Evolutionary conservation across 2,797 vertebrate species (phyloP), one percentile per base, ranked within the genome.

Genomic region (Chaenodraco wilsoni): DNA sequence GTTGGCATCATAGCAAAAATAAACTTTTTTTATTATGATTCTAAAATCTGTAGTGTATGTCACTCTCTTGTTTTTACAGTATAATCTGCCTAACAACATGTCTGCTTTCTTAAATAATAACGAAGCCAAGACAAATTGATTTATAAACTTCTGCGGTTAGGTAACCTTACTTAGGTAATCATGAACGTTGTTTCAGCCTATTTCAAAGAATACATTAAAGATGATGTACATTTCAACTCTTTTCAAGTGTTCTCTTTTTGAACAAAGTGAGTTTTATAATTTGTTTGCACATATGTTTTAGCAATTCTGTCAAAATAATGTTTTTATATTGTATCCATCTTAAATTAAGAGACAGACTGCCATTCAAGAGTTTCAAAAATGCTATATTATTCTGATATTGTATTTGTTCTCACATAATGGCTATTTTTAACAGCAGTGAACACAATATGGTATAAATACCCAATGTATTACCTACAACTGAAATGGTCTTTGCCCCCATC

Each of bases 1-100:
- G 11, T 3, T 27, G 23, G 3, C 1, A 1, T 51, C 3, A 16
- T 5, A n/a, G 7, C 0, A 65, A 45, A 17, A 0, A 52, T 1
- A 27, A 44, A 16, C 14, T 31, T 77, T 78, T 69, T 69, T 51
- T 13, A 59, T 21, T 41, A 14, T 62, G 46, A 50, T 64, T 33
- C 0, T 16, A 8, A 16, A 41, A 33, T 33, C 23, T 27, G 17
- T 55, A 6, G 37, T 33, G 13, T 55, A 46, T 54, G 52, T 61
- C 45, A 4, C 16, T 13, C 0, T 72, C 10, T 31, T 72, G 16
- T 72, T 16, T 33, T 7, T 33, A 41, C 7, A 14, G n/a, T 1
- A 19, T 17, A 37, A 1, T 51, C 31, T 65, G 45, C 51, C n/a
- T n/a, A 21, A 7, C 11, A 55, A 44, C 14, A 50, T 15, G 4